These are phyloP conservation scores for Acanthornis magna DNA, from an alignment of 2,797 vertebrate genomes.

Conservation along the genomic window DNA sequence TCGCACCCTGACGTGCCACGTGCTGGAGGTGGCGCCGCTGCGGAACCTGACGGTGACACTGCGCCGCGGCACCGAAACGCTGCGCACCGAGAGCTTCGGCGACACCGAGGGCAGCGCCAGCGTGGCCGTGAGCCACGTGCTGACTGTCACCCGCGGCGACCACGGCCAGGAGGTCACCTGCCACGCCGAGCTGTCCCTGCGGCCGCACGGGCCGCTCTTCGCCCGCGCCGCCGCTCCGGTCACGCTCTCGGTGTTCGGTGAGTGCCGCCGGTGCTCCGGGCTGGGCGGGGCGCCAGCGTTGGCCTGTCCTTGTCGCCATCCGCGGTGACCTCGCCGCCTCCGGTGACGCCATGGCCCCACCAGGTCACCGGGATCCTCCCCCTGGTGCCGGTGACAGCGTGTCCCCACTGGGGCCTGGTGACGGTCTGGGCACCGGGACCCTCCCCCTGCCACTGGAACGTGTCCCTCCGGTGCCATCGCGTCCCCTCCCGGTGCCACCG, in stretches of 20 bases:
- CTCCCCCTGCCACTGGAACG: too few species aligned
- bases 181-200: constrained; percentile 38
- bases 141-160: not conserved
- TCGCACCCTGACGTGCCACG: not conserved
- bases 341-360: not conserved
- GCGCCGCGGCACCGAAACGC: not conserved
- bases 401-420: too few species aligned
- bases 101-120: not conserved
- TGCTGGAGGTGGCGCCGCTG: not conserved
- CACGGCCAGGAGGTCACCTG: not conserved
- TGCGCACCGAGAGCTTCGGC: not conserved
- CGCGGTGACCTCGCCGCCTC: not conserved
- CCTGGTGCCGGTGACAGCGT: too few species aligned
- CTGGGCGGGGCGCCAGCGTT: not conserved
- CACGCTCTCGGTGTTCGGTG: not conserved
- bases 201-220: not conserved
- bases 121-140: not conserved
- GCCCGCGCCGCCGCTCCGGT: not conserved
- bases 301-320: not conserved
- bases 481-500: too few species aligned
- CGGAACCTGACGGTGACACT: not conserved
- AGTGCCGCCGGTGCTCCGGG: not conserved
- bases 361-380: too few species aligned
- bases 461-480: too few species aligned
- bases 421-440: too few species aligned